These are phyloP conservation scores for Leptoclinus maculatus DNA, from an alignment of 2,797 vertebrate genomes.

Conservation along the genomic window DNA sequence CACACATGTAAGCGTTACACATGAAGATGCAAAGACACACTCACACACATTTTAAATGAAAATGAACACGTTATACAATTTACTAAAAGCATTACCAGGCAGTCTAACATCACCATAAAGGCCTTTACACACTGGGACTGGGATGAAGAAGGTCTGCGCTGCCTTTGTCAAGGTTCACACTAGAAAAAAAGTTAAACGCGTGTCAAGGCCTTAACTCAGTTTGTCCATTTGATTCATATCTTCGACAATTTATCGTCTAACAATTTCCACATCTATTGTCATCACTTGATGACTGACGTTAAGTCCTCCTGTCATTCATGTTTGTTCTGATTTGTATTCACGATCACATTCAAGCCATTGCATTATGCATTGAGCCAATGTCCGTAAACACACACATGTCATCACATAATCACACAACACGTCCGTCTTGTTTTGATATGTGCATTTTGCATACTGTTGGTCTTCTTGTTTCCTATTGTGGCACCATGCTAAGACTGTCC, in stretches of 20 bases:
- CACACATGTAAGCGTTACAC: conserved; percentile 4
- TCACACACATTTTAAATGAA: neutral
- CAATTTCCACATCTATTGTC: neutral
- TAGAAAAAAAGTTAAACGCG: too few relatives aligned
- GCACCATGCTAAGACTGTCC: conserved; percentile 3
- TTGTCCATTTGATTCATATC: too few relatives aligned
- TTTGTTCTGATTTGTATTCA: conserved; percentile 9
- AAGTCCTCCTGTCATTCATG: neutral
- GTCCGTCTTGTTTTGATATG: conserved; percentile 15
- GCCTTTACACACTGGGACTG: neutral
- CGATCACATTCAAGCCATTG: neutral
- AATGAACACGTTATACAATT: conserved; percentile 23
- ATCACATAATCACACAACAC: neutral
- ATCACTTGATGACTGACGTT: conserved; percentile 5
- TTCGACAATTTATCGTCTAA: too few relatives aligned
- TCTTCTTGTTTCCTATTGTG: conserved; percentile 19
- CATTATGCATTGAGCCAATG: neutral
- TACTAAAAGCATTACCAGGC: neutral
- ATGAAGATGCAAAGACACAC: conserved; percentile 32
- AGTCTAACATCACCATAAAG: neutral
- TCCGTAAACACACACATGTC: neutral
- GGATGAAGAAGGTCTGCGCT: neutral
- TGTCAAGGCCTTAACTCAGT: too few relatives aligned
- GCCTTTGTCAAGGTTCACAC: neutral
- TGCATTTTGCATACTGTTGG: conserved; percentile 10